Percentiles rank a stretch among this genome's conserved stretches.
phyloP scores from a whole-genome alignment of 2,888 invertebrate species.

The Bombyx huttoni region DNA sequence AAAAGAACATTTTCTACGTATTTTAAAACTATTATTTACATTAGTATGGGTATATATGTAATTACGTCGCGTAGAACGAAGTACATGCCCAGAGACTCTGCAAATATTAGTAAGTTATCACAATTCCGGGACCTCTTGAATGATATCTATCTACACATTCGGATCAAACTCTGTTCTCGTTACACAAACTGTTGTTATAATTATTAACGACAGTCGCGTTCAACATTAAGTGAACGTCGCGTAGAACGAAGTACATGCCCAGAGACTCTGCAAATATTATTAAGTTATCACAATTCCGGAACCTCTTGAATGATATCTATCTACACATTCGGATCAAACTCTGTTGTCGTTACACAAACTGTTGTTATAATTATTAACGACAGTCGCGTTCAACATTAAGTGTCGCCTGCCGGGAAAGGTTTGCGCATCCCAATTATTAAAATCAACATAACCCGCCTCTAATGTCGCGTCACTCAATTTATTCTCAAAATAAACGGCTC shows the following conservation, averaged over 20 bases:
- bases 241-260: too few species aligned
- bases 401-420: not conserved
- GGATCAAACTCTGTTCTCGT: not conserved
- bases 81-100: too few species aligned
- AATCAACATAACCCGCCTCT: not conserved
- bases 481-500: not conserved
- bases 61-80: too few species aligned
- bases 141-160: too few species aligned
- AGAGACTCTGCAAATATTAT: too few species aligned
- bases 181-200: not conserved
- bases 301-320: too few species aligned
- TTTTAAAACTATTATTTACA: too few species aligned
- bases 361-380: not conserved
- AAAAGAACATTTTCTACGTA: too few species aligned
- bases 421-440: conserved; percentile 1
- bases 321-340: not conserved
- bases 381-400: not conserved
- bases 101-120: too few species aligned
- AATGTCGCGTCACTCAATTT: not conserved
- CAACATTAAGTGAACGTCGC: not conserved
- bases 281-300: too few species aligned
- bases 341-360: not conserved
- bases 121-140: too few species aligned
- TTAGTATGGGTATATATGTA: too few species aligned
- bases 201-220: not conserved